Conservation (phyloP, 2,113 vertebrate species). For the Periophthalmodon schlosseri region DNA sequence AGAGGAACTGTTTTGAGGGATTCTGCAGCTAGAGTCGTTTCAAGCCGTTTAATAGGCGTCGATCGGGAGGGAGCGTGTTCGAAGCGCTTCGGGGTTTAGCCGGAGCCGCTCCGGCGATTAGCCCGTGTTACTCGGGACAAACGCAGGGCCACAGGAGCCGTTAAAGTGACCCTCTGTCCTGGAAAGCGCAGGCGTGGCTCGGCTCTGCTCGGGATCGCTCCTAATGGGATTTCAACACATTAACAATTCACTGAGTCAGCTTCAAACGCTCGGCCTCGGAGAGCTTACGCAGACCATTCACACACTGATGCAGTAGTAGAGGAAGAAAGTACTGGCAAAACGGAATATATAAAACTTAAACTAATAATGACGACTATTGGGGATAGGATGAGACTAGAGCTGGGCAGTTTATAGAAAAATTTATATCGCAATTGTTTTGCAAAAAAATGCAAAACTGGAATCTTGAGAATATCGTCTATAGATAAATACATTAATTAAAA, state of each 20-base stretch:
- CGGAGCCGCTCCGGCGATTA: slow-evolving; percentile 34
- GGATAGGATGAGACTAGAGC: too few species aligned
- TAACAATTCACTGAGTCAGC: slow-evolving; percentile 66
- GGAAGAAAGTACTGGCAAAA: too few species aligned
- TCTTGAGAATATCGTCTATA: too few species aligned
- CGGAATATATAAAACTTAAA: too few species aligned
- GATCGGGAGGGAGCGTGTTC: slow-evolving; percentile 24
- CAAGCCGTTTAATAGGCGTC: slow-evolving; percentile 17
- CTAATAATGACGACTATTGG: too few species aligned
- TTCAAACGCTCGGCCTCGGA: slow-evolving; percentile 31
- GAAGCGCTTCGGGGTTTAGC: slow-evolving; percentile 23
- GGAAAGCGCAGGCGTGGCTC: slow-evolving; percentile 26
- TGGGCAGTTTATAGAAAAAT: too few species aligned
- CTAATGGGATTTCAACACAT: slow-evolving; percentile 68
- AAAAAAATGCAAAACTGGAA: too few species aligned
- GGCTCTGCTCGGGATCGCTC: slow-evolving; percentile 41
- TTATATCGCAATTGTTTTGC: too few species aligned
- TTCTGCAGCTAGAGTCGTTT: neutral
- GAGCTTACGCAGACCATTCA: neutral
- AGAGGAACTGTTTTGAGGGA: neutral
- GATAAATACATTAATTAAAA: too few species aligned
- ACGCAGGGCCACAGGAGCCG: slow-evolving; percentile 36
- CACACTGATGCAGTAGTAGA: neutral
- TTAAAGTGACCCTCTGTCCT: slow-evolving; percentile 51
- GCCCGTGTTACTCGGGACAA: slow-evolving; percentile 35